These are phyloP conservation scores for Oscheius sp. DNA, from an alignment of 2,888 invertebrate genomes.

Conservation along the genomic window DNA sequence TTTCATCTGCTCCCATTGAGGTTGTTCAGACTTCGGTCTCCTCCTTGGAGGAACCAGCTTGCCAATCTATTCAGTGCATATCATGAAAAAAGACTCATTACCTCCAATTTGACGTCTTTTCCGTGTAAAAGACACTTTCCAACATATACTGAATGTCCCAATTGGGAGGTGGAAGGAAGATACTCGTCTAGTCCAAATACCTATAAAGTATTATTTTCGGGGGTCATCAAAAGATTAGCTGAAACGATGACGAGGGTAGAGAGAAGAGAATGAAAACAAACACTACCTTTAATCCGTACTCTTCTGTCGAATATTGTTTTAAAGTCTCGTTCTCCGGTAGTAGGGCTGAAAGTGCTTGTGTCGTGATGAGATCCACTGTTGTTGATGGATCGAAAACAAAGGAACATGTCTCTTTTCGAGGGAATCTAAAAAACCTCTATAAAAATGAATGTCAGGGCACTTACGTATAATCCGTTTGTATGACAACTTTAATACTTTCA, in stretches of 20 bases:
- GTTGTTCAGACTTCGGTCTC: constrained; percentile 6
- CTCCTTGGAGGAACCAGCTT: constrained; percentile 22
- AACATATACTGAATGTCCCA: constrained; percentile 64
- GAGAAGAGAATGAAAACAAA: background rate
- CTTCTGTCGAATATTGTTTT: constrained; percentile 42
- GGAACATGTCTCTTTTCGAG: background rate
- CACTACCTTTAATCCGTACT: constrained; percentile 62
- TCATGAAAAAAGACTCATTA: constrained; percentile 31
- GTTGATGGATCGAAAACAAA: constrained; percentile 50
- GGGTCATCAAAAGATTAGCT: constrained; percentile 14
- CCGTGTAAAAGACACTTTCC: constrained; percentile 59
- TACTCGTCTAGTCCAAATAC: constrained; percentile 57
- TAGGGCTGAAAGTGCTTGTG: constrained; percentile 50
- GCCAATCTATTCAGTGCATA: constrained; percentile 4
- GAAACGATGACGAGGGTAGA: constrained; percentile 7
- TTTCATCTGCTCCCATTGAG: constrained; percentile 42
- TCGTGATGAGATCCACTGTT: constrained; percentile 48
- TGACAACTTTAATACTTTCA: constrained; percentile 59
- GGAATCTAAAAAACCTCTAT: constrained; percentile 6
- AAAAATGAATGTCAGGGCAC: background rate
- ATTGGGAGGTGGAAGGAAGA: constrained; percentile 39
- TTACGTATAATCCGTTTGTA: constrained; percentile 59
- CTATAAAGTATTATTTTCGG: constrained; percentile 35
- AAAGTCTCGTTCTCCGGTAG: constrained; percentile 41
- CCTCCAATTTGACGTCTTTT: constrained; percentile 63